These are phyloP conservation scores for Agapostemon virescens DNA, from an alignment of 2,888 invertebrate species.

Conservation along the genomic window DNA sequence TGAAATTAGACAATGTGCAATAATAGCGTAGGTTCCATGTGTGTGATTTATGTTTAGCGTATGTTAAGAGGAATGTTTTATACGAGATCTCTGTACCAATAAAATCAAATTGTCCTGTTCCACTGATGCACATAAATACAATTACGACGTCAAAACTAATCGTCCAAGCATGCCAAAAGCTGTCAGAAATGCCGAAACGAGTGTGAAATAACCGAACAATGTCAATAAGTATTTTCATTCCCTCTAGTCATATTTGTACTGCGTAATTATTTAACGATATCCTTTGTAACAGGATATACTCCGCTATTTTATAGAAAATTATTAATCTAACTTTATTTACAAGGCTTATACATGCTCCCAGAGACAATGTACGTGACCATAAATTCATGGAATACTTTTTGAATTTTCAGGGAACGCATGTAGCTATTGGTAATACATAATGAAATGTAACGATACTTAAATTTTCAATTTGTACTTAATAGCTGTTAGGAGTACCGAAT, in stretches of 20 bases:
- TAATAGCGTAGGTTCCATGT: conserved; percentile 46
- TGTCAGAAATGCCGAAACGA: conserved; percentile 39
- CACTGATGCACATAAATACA: conserved; percentile 4
- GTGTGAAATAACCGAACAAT: conserved; percentile 54
- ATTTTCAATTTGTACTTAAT: conserved; percentile 59
- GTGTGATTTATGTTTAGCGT: conserved; percentile 43
- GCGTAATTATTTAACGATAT: conserved; percentile 72
- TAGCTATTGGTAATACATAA: conserved; percentile 7
- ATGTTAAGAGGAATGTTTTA: conserved; percentile 25
- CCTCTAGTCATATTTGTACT: conserved; percentile 75
- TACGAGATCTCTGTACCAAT: conserved; percentile 23
- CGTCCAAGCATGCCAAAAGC: conserved; percentile 23
- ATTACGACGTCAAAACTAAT: conserved; percentile 25
- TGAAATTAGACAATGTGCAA: conserved; percentile 58
- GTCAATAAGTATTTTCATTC: conserved; percentile 64
- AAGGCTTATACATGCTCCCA: neutral
- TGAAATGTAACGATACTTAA: neutral
- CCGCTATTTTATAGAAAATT: conserved; percentile 29
- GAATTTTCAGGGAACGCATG: neutral
- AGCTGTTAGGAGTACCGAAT: conserved; percentile 65
- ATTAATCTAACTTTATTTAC: conserved; percentile 9
- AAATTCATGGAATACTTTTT: conserved; percentile 25
- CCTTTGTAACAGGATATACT: conserved; percentile 62
- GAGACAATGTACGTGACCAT: neutral
- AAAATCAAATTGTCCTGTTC: conserved; percentile 29